Evolutionary conservation across 2,797 vertebrate species (phyloP).

Genomic region (Platyrinchus mystaceus): DNA sequence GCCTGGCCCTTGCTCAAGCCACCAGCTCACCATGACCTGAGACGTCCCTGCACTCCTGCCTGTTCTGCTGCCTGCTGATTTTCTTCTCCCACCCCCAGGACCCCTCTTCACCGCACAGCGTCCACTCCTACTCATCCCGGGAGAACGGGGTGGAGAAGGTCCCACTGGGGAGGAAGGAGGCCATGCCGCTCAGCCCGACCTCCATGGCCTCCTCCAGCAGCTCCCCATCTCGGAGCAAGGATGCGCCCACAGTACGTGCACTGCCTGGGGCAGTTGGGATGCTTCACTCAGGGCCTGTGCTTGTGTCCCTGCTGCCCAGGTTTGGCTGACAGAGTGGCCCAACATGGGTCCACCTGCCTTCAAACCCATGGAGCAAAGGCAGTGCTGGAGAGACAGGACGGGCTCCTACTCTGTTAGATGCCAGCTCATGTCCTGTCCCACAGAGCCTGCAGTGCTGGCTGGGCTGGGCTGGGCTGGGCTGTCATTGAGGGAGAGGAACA

Average conservation of each 20-base stretch:
- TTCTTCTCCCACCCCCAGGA: slow-evolving; percentile 60
- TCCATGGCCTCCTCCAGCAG: slow-evolving; percentile 89
- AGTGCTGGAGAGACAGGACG: too few species aligned
- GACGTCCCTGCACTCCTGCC: accelerated
- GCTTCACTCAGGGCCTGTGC: accelerated
- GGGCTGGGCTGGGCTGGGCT: background rate
- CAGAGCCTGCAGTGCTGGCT: background rate
- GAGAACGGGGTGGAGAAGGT: slow-evolving; percentile 87
- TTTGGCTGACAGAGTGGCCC: accelerated
- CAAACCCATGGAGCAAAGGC: background rate
- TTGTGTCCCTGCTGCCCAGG: accelerated
- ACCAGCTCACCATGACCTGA: background rate
- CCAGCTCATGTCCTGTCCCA: accelerated
- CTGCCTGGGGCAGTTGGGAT: background rate
- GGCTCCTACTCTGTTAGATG: background rate
- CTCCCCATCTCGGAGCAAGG: slow-evolving; percentile 83
- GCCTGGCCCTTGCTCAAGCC: background rate
- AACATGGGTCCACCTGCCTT: accelerated
- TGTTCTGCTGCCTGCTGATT: background rate
- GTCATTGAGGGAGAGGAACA: background rate
- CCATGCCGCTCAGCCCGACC: slow-evolving; percentile 81
- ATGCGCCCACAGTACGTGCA: slow-evolving; percentile 66
- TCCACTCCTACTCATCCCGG: slow-evolving; percentile 87
- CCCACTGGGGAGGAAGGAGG: slow-evolving; percentile 79
- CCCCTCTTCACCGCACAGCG: slow-evolving; percentile 83